A percentile compares a stretch with the other conserved stretches of the same genome.
Evolutionary conservation across 2,113 vertebrate genomes (phyloP).

Genomic region (Spea bombifrons): DNA sequence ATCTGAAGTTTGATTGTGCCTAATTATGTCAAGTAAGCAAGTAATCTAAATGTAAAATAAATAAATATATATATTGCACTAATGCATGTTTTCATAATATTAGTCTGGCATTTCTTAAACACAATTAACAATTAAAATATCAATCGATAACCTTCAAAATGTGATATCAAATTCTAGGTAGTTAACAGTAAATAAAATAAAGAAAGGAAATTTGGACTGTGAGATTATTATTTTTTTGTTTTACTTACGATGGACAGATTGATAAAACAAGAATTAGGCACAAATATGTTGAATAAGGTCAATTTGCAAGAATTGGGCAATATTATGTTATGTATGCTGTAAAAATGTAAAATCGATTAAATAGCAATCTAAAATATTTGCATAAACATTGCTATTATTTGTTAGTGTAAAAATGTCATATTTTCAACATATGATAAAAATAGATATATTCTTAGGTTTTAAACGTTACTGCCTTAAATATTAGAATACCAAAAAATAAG

Average conservation of each 20-base stretch:
- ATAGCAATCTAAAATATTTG: too few species aligned
- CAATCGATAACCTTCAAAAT: constrained; percentile 13
- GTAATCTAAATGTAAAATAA: not conserved
- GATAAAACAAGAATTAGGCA: too few species aligned
- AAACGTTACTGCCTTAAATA: not conserved
- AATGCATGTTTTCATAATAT: not conserved
- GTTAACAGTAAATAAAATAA: constrained; percentile 44
- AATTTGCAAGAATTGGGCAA: too few species aligned
- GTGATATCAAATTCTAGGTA: not conserved
- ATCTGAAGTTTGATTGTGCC: constrained; percentile 65
- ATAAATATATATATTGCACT: not conserved
- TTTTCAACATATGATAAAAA: too few species aligned
- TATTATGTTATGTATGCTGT: too few species aligned
- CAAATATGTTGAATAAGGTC: too few species aligned
- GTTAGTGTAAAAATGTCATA: too few species aligned
- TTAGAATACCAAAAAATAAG: not conserved
- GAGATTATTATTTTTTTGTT: constrained; percentile 69
- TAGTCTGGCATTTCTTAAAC: not conserved
- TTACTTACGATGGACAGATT: too few species aligned
- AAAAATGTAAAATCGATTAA: too few species aligned
- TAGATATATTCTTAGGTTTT: not conserved
- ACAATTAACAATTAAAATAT: constrained; percentile 55
- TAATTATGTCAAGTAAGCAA: constrained; percentile 65
- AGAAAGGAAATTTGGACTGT: constrained; percentile 66
- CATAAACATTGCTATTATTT: too few species aligned